A percentile compares a stretch with the other conserved stretches of the same genome.
phyloP scores from a whole-genome alignment of 2,797 vertebrate species.

The Micropoecilia bifurca region DNA sequence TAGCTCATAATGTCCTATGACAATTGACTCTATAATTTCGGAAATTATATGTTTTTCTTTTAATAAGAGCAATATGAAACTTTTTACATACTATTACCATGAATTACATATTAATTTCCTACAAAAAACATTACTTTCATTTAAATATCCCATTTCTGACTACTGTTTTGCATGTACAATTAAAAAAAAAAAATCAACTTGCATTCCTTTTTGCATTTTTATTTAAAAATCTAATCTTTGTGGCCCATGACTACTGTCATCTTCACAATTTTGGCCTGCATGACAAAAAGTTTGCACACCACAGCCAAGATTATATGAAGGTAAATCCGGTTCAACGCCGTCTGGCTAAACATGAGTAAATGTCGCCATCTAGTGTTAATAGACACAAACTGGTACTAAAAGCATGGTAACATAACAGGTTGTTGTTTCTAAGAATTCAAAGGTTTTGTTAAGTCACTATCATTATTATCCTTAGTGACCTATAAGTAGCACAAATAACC shows the following conservation, averaged over 20 bases:
- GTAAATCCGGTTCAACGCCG: neutral
- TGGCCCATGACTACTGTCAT: neutral
- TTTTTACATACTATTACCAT: neutral
- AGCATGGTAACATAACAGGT: neutral
- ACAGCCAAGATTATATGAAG: slow-evolving; percentile 1
- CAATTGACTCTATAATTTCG: neutral
- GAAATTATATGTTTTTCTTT: neutral
- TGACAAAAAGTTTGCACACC: neutral
- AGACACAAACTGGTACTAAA: slow-evolving; percentile 22
- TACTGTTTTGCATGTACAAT: neutral
- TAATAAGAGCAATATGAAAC: neutral
- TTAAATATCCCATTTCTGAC: neutral
- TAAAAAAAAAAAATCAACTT: neutral
- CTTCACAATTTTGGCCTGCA: neutral
- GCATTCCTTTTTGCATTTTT: neutral
- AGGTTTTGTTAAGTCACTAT: neutral
- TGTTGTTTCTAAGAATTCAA: neutral
- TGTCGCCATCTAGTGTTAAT: slow-evolving; percentile 79
- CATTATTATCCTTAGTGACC: neutral
- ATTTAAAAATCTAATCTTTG: neutral
- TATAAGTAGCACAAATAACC: neutral
- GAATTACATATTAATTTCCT: neutral
- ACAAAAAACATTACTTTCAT: neutral
- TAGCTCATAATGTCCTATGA: neutral
- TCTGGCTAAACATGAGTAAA: slow-evolving; percentile 39